Conservation (phyloP, 2,888 invertebrate genomes). For the Oscheius sp. region DNA sequence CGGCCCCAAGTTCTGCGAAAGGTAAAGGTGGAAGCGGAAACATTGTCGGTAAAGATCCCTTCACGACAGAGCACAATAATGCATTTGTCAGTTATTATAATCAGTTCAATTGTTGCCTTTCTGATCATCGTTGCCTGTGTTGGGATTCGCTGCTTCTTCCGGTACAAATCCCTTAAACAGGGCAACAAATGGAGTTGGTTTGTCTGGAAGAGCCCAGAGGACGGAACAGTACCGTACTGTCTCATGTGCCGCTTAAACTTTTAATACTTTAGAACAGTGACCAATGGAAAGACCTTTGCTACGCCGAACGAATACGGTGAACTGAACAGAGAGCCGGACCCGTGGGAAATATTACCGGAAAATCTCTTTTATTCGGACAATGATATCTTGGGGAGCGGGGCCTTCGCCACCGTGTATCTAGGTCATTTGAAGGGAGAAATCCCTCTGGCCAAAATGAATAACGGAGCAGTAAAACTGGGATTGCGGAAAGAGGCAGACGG, state of each 20-base stretch:
- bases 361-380: slow-evolving; percentile 53
- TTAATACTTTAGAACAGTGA: not conserved
- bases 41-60: too few relatives aligned
- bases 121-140: slow-evolving; percentile 22
- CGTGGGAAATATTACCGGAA: slow-evolving; percentile 58
- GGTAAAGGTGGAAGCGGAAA: too few relatives aligned
- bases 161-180: slow-evolving; percentile 25
- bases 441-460: slow-evolving; percentile 11
- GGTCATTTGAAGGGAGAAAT: slow-evolving; percentile 55
- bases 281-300: slow-evolving; percentile 6
- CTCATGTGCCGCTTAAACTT: not conserved
- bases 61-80: not conserved
- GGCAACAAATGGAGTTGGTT: slow-evolving; percentile 30
- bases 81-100: slow-evolving; percentile 21
- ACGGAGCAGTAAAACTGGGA: slow-evolving; percentile 41
- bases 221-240: slow-evolving; percentile 7
- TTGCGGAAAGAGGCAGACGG: slow-evolving; percentile 44
- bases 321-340: slow-evolving; percentile 38
- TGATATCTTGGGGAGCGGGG: slow-evolving; percentile 61
- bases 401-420: slow-evolving; percentile 64
- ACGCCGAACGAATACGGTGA: slow-evolving; percentile 9
- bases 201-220: slow-evolving; percentile 25
- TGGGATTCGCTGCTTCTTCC: slow-evolving; percentile 27
- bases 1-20: not conserved
- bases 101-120: slow-evolving; percentile 7